Evolutionary conservation across 2,888 invertebrate genomes (phyloP).

Genomic region (Ctenicera cuprea): DNA sequence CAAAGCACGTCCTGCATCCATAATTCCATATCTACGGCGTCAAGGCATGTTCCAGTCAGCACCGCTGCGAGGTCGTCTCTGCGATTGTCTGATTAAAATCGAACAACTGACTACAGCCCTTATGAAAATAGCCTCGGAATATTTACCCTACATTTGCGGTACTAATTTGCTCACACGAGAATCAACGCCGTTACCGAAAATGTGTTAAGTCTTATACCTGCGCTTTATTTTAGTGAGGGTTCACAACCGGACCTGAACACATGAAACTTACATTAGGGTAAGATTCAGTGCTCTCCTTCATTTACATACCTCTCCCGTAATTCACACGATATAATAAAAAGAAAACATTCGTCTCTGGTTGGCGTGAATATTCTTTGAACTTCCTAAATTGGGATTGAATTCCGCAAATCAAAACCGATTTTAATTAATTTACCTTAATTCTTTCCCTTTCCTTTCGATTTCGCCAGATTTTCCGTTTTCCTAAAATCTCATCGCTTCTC

Average conservation of each 20-base stretch:
- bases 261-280: slow-evolving; percentile 9
- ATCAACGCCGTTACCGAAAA: background rate
- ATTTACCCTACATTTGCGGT: slow-evolving; percentile 32
- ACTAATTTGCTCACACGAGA: slow-evolving; percentile 19
- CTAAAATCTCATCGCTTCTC: background rate
- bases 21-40: slow-evolving; percentile 61
- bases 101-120: slow-evolving; percentile 51
- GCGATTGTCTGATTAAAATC: slow-evolving; percentile 56
- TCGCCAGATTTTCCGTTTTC: background rate
- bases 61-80: slow-evolving; percentile 52
- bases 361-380: slow-evolving; percentile 1
- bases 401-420: slow-evolving; percentile 19
- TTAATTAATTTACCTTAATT: slow-evolving; percentile 26
- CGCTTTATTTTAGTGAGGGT: background rate
- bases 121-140: slow-evolving; percentile 23
- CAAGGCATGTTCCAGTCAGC: slow-evolving; percentile 56
- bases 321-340: slow-evolving; percentile 8
- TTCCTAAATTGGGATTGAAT: slow-evolving; percentile 7
- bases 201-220: background rate
- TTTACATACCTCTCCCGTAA: background rate
- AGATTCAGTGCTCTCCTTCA: slow-evolving; percentile 2
- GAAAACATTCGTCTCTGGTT: background rate
- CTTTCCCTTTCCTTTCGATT: slow-evolving; percentile 17
- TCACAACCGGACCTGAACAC: background rate
- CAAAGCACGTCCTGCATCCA: slow-evolving; percentile 61